Evolutionary conservation across 1,140 invertebrate species (phyloP), one percentile per base, ranked within the genome.

Genomic region (Papilio dardanus): DNA sequence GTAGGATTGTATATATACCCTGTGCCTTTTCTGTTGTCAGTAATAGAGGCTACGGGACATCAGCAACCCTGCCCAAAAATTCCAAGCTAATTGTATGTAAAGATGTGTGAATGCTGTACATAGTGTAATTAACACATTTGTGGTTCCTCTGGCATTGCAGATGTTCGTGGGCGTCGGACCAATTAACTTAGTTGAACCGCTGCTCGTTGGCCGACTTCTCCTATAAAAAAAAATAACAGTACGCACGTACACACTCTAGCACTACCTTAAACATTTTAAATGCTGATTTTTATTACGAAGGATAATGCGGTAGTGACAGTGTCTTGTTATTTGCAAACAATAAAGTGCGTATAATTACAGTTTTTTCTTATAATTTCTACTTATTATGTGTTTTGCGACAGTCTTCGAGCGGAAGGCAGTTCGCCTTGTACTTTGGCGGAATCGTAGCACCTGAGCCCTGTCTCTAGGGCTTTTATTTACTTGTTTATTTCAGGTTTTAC

Each of bases 371-470:
- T 28, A 62, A 62, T 62, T 62, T 62, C 54, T 62, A 62, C 54
- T 62, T 28, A 14, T 24, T 28, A 54, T 62, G 24, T 12, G 54
- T 62, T 54, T 62, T n/a, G 54, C 54, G 54, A 28, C 54, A 24
- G 12, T 24, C 19, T 24, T 24, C 54, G 54, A 62, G 54, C 54
- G 54, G 74, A 35, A 46, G 75, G 30, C 19, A 7, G 77, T 76
- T 79, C 33, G 54, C 77, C 77, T 79, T 79, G 77, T 79, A 46
- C 65, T 76, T 76, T 74, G 4, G 35, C 46, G 69, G 68, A 62
- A 62, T 62, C 54, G 54, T 62, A 62, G 54, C 54, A 54, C 19
- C 76, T 40, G 28, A 19, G 24, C 19, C 42, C 62, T 74, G 54
- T 62, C 54, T 62, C 54, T 62, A 62, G 24, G 54, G 58, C 24